phyloP scores from a whole-genome alignment of 2,113 vertebrate genomes.

The Macaca nemestrina region DNA sequence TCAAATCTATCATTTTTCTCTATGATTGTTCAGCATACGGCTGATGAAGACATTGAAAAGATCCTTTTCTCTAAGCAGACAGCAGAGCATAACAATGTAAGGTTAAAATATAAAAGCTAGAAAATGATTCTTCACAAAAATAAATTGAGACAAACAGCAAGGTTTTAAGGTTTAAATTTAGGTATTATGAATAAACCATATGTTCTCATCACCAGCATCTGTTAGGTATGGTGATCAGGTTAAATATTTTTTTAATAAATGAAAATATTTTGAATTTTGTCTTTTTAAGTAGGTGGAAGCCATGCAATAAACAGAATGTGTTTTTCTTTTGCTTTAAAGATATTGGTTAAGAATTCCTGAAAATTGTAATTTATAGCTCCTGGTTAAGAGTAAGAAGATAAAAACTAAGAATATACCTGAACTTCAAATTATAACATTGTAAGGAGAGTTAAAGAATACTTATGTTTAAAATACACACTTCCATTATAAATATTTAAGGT shows the following conservation, averaged over 20 bases:
- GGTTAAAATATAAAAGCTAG: not conserved
- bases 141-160: slow-evolving; percentile 15
- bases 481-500: not conserved
- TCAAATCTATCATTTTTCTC: slow-evolving; percentile 17
- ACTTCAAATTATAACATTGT: not conserved
- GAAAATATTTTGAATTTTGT: slow-evolving; percentile 75
- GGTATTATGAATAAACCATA: slow-evolving; percentile 63
- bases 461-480: not conserved
- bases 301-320: slow-evolving; percentile 42
- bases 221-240: slow-evolving; percentile 71
- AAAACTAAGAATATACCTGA: not conserved
- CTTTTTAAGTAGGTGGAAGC: slow-evolving; percentile 65
- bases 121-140: not conserved
- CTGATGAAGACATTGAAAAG: slow-evolving; percentile 44
- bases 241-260: slow-evolving; percentile 65
- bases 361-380: not conserved
- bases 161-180: slow-evolving; percentile 68
- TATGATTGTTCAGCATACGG: not conserved
- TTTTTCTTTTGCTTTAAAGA: slow-evolving; percentile 42
- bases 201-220: slow-evolving; percentile 69
- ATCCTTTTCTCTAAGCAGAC: not conserved
- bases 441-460: not conserved
- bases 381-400: not conserved
- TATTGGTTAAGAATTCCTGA: not conserved
- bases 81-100: slow-evolving; percentile 33